Base-by-base conservation (phyloP, 2,113 vertebrate species). In the Trichomycterus rosablanca region DNA sequence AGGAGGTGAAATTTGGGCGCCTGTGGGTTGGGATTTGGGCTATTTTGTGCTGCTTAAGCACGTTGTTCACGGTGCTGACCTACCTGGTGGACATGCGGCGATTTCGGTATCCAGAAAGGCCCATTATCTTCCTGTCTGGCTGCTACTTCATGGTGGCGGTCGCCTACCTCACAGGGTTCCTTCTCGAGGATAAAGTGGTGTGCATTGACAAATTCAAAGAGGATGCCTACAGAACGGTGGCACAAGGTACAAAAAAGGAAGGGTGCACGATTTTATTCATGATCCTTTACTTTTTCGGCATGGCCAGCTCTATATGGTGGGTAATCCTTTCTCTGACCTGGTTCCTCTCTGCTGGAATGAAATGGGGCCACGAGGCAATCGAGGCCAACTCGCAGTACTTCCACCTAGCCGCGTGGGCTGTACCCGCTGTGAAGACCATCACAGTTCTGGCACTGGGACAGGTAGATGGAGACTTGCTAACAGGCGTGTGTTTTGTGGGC, bases 301-400 rank as follows among this genome's bases (percentile, higher is more conserved):
- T 94, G 93, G 93, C 94, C 59, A 90, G 91, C 75, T 91, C 93
- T 64, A 88, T 93, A 74, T 97, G 94, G 94, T 96, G 94, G 94
- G 91, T 97, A 49, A 84, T 97, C 57, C 81, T 97, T 35, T 91
- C 92, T 0, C 89, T 97, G 63, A 90, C 90, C 15, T 97, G 94
- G 94, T 97, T 96, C 77, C 87, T 97, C 68, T 92, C 94, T 0
- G 92, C 94, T 0, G 91, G 92, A 53, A 92, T 92, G 91, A 95
- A 94, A 72, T 97, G 94, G 94, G 91, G 94, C 28, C 92, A 94
- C 0, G 92, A 94, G 57, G 92, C 92, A 73, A 93, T 94, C 0
- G 92, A 94, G 70, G 91, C 89, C 46, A 89, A 93, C 72, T 89
- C 92, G 0, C 90, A 90, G 67, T 95, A 92, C 78, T 97, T 96